phyloP scores from a whole-genome alignment of 2,888 invertebrate species.

The Drosophila austrosaltans region DNA sequence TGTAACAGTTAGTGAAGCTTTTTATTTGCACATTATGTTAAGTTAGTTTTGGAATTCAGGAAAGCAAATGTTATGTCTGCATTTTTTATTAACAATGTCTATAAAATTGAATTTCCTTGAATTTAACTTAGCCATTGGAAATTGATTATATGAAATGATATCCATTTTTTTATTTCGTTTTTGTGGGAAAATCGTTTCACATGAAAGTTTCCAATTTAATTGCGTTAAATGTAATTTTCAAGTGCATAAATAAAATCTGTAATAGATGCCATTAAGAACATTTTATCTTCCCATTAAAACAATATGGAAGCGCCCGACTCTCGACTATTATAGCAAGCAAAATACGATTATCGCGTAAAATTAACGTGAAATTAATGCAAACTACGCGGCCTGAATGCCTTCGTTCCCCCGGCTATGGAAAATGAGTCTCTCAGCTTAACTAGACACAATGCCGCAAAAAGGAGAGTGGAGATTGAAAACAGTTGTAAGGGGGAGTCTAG shows the following conservation, averaged over 20 bases:
- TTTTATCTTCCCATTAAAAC: slow-evolving; percentile 75
- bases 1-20: not conserved
- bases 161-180: not conserved
- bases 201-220: slow-evolving; percentile 21
- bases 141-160: not conserved
- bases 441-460: slow-evolving; percentile 11
- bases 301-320: slow-evolving; percentile 62
- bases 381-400: slow-evolving; percentile 56
- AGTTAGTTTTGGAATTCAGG: slow-evolving; percentile 3
- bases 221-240: slow-evolving; percentile 65
- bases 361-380: slow-evolving; percentile 77
- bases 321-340: slow-evolving; percentile 45
- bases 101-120: slow-evolving; percentile 1
- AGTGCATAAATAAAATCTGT: slow-evolving; percentile 76
- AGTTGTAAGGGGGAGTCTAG: not conserved
- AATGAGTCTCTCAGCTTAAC: slow-evolving; percentile 12
- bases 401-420: not conserved
- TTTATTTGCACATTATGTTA: slow-evolving; percentile 6
- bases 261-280: slow-evolving; percentile 73
- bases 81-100: slow-evolving; percentile 4
- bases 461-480: not conserved
- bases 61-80: slow-evolving; percentile 19
- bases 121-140: not conserved
- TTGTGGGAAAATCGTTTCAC: not conserved
- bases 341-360: slow-evolving; percentile 74